phyloP scores from a whole-genome alignment of 2,797 vertebrate genomes.

The Dryobates pubescens region DNA sequence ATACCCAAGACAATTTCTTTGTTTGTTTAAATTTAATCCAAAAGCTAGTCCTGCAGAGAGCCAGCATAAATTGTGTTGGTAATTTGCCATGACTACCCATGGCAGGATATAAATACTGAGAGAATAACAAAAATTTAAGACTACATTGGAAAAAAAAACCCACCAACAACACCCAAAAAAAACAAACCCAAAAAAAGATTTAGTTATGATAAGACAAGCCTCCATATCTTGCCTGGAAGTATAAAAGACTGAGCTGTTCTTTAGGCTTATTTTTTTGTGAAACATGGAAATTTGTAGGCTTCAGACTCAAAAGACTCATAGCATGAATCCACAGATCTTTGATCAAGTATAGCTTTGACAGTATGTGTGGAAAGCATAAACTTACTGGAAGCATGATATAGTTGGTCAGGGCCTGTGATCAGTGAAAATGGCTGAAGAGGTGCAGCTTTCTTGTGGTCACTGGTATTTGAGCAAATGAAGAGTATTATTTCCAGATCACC shows the following conservation, averaged over 20 bases:
- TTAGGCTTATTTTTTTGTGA: conserved; percentile 3
- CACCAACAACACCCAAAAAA: too few species aligned
- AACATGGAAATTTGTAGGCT: neutral
- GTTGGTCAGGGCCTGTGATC: neutral
- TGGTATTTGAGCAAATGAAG: neutral
- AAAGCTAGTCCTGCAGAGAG: neutral
- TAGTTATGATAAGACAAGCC: neutral
- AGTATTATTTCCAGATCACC: conserved; percentile 12
- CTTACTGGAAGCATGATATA: neutral
- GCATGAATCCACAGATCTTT: neutral
- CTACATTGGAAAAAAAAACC: neutral
- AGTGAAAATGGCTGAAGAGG: neutral
- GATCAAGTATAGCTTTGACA: neutral
- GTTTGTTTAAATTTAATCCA: conserved; percentile 6
- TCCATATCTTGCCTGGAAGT: neutral
- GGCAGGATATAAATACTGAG: conserved; percentile 27
- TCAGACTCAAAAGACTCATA: neutral
- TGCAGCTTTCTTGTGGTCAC: neutral
- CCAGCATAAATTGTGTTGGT: neutral
- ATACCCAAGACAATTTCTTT: neutral
- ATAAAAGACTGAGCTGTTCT: neutral
- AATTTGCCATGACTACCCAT: conserved; percentile 32
- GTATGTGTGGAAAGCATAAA: neutral
- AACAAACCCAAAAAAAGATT: neutral
- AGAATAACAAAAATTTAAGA: neutral